These are phyloP conservation scores for Synanthedon myopaeformis DNA, from an alignment of 2,888 invertebrate genomes.

Conservation along the genomic window DNA sequence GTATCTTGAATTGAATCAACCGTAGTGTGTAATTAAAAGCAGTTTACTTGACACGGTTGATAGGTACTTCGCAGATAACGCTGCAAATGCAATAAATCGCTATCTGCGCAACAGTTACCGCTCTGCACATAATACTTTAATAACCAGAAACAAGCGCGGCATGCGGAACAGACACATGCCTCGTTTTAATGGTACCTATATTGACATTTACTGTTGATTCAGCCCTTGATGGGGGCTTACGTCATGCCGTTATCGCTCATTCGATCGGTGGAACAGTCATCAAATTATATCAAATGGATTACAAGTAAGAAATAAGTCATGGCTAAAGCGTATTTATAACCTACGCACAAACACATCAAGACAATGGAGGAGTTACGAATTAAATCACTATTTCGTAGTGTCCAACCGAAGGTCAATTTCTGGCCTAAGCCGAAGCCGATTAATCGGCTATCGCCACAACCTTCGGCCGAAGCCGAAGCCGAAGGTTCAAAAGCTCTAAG, in stretches of 20 bases:
- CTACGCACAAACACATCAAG: conserved; percentile 3
- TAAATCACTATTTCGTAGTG: conserved; percentile 1
- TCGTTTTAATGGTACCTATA: conserved; percentile 21
- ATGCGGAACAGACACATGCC: conserved; percentile 27
- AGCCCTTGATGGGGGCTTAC: conserved; percentile 20
- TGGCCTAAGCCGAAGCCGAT: too few relatives aligned
- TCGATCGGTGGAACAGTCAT: conserved; percentile 13
- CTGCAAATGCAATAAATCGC: conserved; percentile 17
- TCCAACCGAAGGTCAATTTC: too few relatives aligned
- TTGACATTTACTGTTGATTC: conserved; percentile 32
- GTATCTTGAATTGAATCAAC: conserved; percentile 14
- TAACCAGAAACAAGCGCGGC: conserved; percentile 17
- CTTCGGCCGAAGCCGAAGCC: too few relatives aligned
- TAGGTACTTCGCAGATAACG: conserved; percentile 16
- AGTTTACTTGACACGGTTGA: conserved; percentile 12
- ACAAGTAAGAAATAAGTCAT: not conserved
- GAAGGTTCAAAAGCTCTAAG: too few relatives aligned
- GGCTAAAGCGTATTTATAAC: not conserved
- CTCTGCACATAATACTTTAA: conserved; percentile 11
- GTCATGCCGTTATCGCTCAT: conserved; percentile 28
- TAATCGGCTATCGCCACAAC: too few relatives aligned
- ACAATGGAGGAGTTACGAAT: not conserved
- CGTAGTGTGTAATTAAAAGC: conserved; percentile 11
- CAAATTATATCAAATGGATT: conserved; percentile 1
- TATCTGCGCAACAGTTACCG: conserved; percentile 17